Base-by-base conservation (phyloP, 2,888 invertebrate genomes). In the Lithophane ornitopus region DNA sequence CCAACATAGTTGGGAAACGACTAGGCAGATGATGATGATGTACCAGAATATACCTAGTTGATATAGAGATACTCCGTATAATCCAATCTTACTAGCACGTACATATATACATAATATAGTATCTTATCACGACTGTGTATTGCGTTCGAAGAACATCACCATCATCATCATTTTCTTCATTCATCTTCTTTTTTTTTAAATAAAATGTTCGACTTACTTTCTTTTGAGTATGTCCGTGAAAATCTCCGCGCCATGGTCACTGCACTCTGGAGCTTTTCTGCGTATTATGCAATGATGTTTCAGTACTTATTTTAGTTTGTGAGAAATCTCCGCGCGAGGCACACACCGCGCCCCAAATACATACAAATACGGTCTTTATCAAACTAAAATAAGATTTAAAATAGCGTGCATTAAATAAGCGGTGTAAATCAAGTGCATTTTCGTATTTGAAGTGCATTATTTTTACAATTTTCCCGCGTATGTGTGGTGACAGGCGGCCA, bases 231-330 rank as follows among this genome's bases (percentile, higher is more conserved):
- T 86, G 39, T 90, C 89, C 87, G 39, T 76, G 90, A 89, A 92
- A 91, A 84, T 75, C 62, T 28, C 4, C 2, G 78, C 73, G 54
- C 7, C 79, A 76, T 92, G 72, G 93, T 75, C 89, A 87, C 90
- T 82, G 75, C 85, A 90, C 87, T 79, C 84, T 91, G 89, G 92
- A 96, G 96, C 96, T 96, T 95, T 95, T 94, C 94, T 93, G 89
- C 93, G 94, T 92, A 93, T 96, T 96, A 95, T 94, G 96, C 95
- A 96, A 96, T 91, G 91, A 88, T 90, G 92, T 93, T 93, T 93
- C 92, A 92, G 92, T 92, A 93, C 93, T 94, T 94, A 95, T 95
- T 95, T 95, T 94, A 93, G 96, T 95, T 94, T 93, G 95, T 94
- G 89, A 92, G 93, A 94, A 93, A 91, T 89, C 90, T 89, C 88